Evolutionary conservation across 2,797 vertebrate species (phyloP), one percentile per base, ranked within the genome.

Genomic region (Mus spretus): DNA sequence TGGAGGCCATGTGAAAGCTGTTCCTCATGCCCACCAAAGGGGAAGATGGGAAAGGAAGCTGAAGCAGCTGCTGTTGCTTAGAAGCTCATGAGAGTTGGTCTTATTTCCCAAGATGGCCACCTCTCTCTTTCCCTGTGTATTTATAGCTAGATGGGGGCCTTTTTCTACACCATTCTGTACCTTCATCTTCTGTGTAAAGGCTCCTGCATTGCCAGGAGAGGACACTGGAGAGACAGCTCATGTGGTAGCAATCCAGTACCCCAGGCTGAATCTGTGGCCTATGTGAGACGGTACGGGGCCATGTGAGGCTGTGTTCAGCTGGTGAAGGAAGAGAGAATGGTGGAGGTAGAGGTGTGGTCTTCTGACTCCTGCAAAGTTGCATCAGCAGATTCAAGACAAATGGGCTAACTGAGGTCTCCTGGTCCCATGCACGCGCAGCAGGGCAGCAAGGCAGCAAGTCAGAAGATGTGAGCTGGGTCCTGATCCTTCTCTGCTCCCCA

Each of bases 21-120:
- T 59, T 17, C 67, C 80, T 50, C n/a, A 34, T 0, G 17, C 14
- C 55, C 47, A 4, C 70, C 94, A 89, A 92, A 6, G 34, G 34
- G 40, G 28, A 24, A 24, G 44, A 28, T 65, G 9, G n/a, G 6
- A 83, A 90, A 89, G 85, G 88, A 79, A 63, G 53, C 57, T 34
- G 22, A 24, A 79, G 95, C 0, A 9, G 86, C 37, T 90, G 80
- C 67, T 55, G n/a, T 28, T 81, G 61, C 96, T 97, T 90, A 65
- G 31, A 95, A 67, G 55, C 15, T 57, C 47, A 19, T 89, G 34
- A 65, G 61, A 89, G 10, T 57, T 26, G 53, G 10, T 17, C 1
- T 77, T 12, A 9, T 72, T 72, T n/a, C 15, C 67, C 28, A 10
- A n/a, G 22, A 47, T 24, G 22, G 59, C 72, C 50, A 77, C 72